phyloP scores from a whole-genome alignment of 2,888 invertebrate species.

The Colletes collaris region DNA sequence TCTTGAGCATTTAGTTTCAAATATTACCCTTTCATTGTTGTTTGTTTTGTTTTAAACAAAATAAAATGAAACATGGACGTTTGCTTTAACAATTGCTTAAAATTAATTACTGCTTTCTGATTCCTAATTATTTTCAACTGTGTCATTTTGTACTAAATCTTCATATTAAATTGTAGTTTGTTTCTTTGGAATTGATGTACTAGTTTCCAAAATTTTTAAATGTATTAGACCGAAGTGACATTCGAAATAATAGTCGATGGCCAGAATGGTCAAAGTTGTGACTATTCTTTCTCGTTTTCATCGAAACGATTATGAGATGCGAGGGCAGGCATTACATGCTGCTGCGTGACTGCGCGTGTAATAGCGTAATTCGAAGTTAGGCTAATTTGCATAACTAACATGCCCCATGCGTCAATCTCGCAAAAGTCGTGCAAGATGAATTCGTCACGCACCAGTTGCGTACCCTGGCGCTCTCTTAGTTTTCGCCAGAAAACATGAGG shows the following conservation, averaged over 20 bases:
- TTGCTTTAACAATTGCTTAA: too few relatives aligned
- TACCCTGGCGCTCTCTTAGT: neutral
- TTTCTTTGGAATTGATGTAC: too few relatives aligned
- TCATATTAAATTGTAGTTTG: too few relatives aligned
- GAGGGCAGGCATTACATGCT: constrained; percentile 53
- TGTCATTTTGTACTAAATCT: too few relatives aligned
- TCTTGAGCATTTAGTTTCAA: too few relatives aligned
- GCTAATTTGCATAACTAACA: constrained; percentile 61
- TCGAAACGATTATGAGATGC: constrained; percentile 62
- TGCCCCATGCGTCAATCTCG: constrained; percentile 39
- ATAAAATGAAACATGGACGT: too few relatives aligned
- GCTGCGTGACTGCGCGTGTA: constrained; percentile 44
- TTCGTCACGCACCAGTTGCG: constrained; percentile 48
- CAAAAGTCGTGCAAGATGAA: constrained; percentile 35
- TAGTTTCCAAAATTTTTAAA: too few relatives aligned
- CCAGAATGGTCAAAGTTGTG: constrained; percentile 34
- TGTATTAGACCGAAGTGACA: neutral
- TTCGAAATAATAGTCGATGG: neutral
- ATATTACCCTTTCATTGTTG: too few relatives aligned
- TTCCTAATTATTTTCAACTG: too few relatives aligned
- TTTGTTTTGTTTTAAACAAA: too few relatives aligned
- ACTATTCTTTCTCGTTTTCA: constrained; percentile 56
- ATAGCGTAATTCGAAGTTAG: constrained; percentile 55
- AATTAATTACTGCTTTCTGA: too few relatives aligned
- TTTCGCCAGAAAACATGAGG: constrained; percentile 62